Base-by-base conservation (phyloP, 2,113 vertebrate genomes). In the Meriones unguiculatus region DNA sequence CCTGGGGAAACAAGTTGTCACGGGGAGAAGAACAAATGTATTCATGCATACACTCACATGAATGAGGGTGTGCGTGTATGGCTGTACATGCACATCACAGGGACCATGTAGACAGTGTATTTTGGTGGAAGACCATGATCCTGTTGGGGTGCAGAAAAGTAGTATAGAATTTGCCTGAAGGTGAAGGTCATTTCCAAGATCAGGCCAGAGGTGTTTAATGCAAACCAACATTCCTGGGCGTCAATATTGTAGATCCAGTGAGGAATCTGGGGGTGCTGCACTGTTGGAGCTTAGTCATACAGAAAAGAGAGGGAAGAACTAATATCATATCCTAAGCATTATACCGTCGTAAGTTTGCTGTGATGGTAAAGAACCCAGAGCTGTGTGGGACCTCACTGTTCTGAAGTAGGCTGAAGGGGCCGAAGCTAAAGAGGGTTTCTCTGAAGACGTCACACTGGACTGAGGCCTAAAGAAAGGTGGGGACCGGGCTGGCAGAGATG, bases 111-210 rank as follows among this genome's bases (percentile, higher is more conserved):
- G 76, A 28, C 59, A 17, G 15, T 38, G 32, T 57, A 57, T 75
- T 65, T 50, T 75, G 75, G 18, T 15, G 59, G 94, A 72, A 69
- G 82, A 62, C 75, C 28, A 4, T 7, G 2, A 7, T 17, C 65
- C 2, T 25, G 24, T 14, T 25, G 46, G 30, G 50, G 57, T 70
- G 14, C 62, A 15, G 57, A 20, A 32, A 54, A 7, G 30, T 70
- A 28, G 5, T 14, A 7, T 25, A 70, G 46, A 64, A 11, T 76
- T 62, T 7, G 17, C 59, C 6, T 59, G 35, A 17, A 0, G 30
- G 6, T 72, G 90, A 32, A 93, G 93, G 57, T 81, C 41, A 14
- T 85, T 89, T 81, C 59, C 67, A 91, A 76, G 41, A 80, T 65
- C 38, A 38, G 30, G 69, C 4, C 10, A 30, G 67, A 2, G 0